Evolutionary conservation across 2,888 invertebrate species (phyloP), one percentile per base, ranked within the genome.

Genomic region (Idaea dimidiata): DNA sequence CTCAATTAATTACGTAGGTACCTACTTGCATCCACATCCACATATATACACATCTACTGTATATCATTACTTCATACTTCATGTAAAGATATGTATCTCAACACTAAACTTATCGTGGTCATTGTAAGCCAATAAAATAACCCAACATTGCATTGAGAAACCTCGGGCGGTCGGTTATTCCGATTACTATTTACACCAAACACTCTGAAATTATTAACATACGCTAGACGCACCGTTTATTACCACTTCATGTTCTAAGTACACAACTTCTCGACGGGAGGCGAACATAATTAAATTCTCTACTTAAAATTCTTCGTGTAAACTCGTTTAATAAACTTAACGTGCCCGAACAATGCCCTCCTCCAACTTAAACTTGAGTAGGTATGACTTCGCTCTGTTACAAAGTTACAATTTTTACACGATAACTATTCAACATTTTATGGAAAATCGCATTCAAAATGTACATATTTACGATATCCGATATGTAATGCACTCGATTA

Each of bases 401-500:
- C 43, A 43, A 43, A 43, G 43, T 43, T 43, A 14, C 43, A 14
- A 14, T 43, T 43, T 43, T 43, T 1, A 43, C 43, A 43, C 33
- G 56, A 33, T 59, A 33, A 32, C n/a, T 14, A 57, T 58, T 24
- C 18, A 58, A 60, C 33, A 61, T 54, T 55, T 60, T 57, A 67
- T 71, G 69, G 69, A 67, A 66, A 74, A 69, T 66, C 66, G 66
- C 71, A 73, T 67, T 72, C 78, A 70, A 78, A 81, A 82, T 81
- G 24, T 79, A 73, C 75, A 24, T 79, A 79, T 86, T 84, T 83
- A 83, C 75, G 78, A 74, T 65, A 70, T 72, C 80, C 76, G 75
- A 80, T 69, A 80, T 81, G 80, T 80, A 73, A 73, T 77, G 77
- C 64, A 70, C 73, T 43, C 43, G 43, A 43, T 43, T 43, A 43